Percentiles rank a stretch among this genome's conserved stretches.
phyloP scores from a whole-genome alignment of 2,888 invertebrate genomes.

The Chrysotoxum bicinctum region DNA sequence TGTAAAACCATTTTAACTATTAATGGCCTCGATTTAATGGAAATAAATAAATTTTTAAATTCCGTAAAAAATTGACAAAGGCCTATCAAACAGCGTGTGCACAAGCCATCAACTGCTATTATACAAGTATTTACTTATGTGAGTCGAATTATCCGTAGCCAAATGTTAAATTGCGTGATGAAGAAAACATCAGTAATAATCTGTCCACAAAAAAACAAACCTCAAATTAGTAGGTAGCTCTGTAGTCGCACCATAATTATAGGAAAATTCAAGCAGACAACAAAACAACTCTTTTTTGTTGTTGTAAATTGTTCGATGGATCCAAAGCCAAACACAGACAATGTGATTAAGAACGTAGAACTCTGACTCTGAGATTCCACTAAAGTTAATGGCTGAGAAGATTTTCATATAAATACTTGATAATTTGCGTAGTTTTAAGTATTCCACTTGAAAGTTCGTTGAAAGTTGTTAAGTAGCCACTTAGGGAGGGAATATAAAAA shows the following conservation, averaged over 20 bases:
- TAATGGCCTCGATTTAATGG: neutral
- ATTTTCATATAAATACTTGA: slow-evolving; percentile 62
- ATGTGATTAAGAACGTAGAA: slow-evolving; percentile 33
- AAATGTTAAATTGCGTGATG: slow-evolving; percentile 53
- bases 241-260: slow-evolving; percentile 47
- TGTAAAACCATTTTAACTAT: neutral
- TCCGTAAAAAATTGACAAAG: neutral
- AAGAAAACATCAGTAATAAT: slow-evolving; percentile 26
- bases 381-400: slow-evolving; percentile 28
- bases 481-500: slow-evolving; percentile 2
- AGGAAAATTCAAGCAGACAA: neutral
- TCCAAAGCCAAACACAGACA: neutral
- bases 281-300: slow-evolving; percentile 14
- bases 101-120: neutral
- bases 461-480: slow-evolving; percentile 39
- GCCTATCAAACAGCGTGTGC: neutral
- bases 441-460: slow-evolving; percentile 27
- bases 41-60: neutral
- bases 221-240: slow-evolving; percentile 4
- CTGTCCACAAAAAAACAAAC: slow-evolving; percentile 43
- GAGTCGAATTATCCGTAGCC: neutral
- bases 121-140: neutral
- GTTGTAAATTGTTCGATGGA: neutral
- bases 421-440: slow-evolving; percentile 26
- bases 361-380: slow-evolving; percentile 12